Percentiles rank a stretch among this genome's conserved stretches.
Conservation (phyloP, 30 jellyfish, hydroid and myxozoan species). For the Aurelia aurita region DNA sequence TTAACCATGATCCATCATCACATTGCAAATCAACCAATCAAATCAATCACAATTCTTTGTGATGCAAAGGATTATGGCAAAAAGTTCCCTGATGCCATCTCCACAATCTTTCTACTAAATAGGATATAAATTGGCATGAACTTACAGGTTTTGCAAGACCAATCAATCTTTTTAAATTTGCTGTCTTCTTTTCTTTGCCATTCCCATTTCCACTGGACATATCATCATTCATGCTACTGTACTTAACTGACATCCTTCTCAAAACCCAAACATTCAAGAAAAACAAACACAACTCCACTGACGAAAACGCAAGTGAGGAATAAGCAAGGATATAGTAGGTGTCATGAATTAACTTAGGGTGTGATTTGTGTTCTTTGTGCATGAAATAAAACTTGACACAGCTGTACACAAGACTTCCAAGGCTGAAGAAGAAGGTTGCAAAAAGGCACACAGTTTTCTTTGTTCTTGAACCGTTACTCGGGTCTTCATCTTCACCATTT, state of each 20-base stretch:
- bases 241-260: slow-evolving; percentile 35
- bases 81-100: neutral
- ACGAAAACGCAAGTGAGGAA: slow-evolving; percentile 66
- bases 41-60: too few species aligned
- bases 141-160: slow-evolving; percentile 88
- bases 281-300: slow-evolving; percentile 54
- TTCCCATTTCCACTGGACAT: slow-evolving; percentile 3
- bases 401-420: slow-evolving; percentile 68
- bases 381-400: slow-evolving; percentile 67
- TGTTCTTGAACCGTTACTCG: neutral
- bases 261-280: slow-evolving; percentile 34
- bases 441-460: neutral
- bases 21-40: too few species aligned
- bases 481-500: slow-evolving; percentile 6
- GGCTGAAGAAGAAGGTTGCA: slow-evolving; percentile 13
- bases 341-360: slow-evolving; percentile 25
- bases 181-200: slow-evolving; percentile 35
- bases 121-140: neutral
- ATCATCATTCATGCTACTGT: slow-evolving; percentile 18
- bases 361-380: slow-evolving; percentile 12
- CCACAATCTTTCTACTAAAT: neutral
- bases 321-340: slow-evolving; percentile 71
- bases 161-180: slow-evolving; percentile 69
- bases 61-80: too few species aligned
- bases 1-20: too few species aligned